Conservation (phyloP, 2,797 vertebrate genomes). For the Epinephelus awoara region DNA sequence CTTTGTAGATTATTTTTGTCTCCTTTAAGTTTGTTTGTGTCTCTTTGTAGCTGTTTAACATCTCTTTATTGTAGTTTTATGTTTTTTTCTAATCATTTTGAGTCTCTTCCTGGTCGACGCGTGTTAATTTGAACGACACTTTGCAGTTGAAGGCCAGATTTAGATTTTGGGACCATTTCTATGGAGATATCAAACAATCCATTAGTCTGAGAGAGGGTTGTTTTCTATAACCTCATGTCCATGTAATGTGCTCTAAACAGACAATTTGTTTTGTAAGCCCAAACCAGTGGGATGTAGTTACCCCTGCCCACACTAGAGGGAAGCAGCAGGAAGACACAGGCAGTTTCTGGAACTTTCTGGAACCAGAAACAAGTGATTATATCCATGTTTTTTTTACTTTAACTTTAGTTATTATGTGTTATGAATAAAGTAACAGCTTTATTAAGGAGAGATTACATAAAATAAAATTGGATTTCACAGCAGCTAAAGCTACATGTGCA, state of each 20-base stretch:
- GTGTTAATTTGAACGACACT: too few relatives aligned
- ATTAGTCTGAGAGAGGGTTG: not conserved
- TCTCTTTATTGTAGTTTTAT: too few relatives aligned
- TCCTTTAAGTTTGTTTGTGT: too few relatives aligned
- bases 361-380: constrained; percentile 27
- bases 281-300: constrained; percentile 43
- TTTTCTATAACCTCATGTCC: not conserved
- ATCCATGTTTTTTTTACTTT: not conserved
- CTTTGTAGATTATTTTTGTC: too few relatives aligned
- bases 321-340: constrained; percentile 40
- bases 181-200: not conserved
- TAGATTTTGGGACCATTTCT: not conserved
- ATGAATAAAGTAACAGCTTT: constrained; percentile 20
- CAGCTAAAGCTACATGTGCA: constrained; percentile 19
- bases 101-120: too few relatives aligned
- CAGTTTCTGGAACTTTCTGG: constrained; percentile 52
- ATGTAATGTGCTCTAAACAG: not conserved
- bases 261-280: not conserved
- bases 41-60: too few relatives aligned
- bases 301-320: constrained; percentile 61
- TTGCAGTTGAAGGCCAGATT: not conserved
- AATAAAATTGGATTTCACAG: constrained; percentile 11
- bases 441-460: constrained; percentile 14
- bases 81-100: too few relatives aligned
- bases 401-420: not conserved